Base-by-base conservation (phyloP, 2,888 invertebrate species). In the Antheraea yamamai region DNA sequence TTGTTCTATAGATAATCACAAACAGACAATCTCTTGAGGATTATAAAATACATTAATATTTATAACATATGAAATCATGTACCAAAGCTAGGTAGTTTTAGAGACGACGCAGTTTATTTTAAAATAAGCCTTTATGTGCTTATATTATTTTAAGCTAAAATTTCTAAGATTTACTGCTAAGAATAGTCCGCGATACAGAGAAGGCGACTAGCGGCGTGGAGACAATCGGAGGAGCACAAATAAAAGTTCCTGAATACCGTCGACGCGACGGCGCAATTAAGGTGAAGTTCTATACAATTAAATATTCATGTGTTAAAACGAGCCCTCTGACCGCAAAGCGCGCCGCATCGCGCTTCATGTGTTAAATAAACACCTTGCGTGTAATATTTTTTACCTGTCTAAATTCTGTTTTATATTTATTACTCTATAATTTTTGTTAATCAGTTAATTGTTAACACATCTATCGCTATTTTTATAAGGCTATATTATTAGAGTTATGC, bases 171-270 rank as follows among this genome's bases (percentile, higher is more conserved):
- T 78, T 78, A 76, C 77, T 77, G 78, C 82, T 80, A 76, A 82
- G 83, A 87, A 87, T 88, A 87, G 86, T 77, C 73, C 74, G 72
- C 61, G 76, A 76, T 76, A 76, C 77, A 77, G 75, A 75, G 78
- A 79, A 81, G 85, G 83, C 84, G 84, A 83, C 81, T 81, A 82
- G 30, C 80, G 82, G 82, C 74, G 82, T 81, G 78, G 75, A 73
- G 68, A 75, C 73, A 75, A 75, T 75, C 75, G 75, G 70, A 18
- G 20, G n/a, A 80, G 78, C 80, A 84, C 84, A 84, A 87, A 86
- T 86, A 87, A 86, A 86, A 81, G 77, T 84, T 83, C 80, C 81
- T 81, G 81, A 80, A 82, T 81, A 79, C 79, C 73, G 81, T 79
- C 80, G 39, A 39, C 68, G 23, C 61, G 68, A 39, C 70, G 47